A percentile compares a stretch with the other conserved stretches of the same genome.
phyloP scores from a whole-genome alignment of 2,113 vertebrate genomes.

The Microtus oregoni region DNA sequence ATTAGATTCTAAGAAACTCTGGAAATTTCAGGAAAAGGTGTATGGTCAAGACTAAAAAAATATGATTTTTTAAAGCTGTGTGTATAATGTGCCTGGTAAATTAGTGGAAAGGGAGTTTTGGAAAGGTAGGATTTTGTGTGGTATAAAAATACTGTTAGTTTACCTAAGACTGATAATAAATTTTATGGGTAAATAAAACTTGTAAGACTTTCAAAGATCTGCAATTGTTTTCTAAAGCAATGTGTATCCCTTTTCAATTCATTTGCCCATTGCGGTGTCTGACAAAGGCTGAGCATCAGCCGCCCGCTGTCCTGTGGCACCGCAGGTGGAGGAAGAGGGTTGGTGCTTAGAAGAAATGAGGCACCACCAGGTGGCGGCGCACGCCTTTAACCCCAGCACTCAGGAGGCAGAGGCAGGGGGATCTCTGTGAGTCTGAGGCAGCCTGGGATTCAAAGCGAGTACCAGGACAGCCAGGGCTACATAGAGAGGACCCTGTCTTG shows the following conservation, averaged over 20 bases:
- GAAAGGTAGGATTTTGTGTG: neutral
- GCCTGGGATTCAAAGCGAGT: neutral
- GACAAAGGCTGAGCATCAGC: neutral
- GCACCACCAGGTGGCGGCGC: neutral
- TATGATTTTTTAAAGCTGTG: neutral
- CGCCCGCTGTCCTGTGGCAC: neutral
- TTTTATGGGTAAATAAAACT: slow-evolving; percentile 41
- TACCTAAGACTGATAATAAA: slow-evolving; percentile 47
- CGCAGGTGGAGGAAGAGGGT: neutral
- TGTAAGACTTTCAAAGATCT: slow-evolving; percentile 33
- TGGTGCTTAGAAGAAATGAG: neutral
- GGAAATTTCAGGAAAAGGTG: slow-evolving; percentile 37
- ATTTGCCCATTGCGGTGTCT: neutral
- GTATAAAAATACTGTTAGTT: slow-evolving; percentile 63
- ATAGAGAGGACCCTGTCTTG: neutral
- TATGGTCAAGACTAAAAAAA: slow-evolving; percentile 46
- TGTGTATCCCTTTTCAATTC: neutral
- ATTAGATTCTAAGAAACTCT: slow-evolving; percentile 43
- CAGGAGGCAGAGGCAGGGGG: neutral
- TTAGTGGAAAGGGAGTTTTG: slow-evolving; percentile 43
- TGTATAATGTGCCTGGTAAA: slow-evolving; percentile 54
- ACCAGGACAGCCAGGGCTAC: neutral
- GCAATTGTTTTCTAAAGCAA: slow-evolving; percentile 26
- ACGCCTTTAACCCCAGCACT: neutral
- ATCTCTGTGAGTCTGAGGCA: neutral